These are phyloP conservation scores for Ditylenchus dipsaci DNA, from an alignment of 1,140 invertebrate genomes.

Conservation along the genomic window DNA sequence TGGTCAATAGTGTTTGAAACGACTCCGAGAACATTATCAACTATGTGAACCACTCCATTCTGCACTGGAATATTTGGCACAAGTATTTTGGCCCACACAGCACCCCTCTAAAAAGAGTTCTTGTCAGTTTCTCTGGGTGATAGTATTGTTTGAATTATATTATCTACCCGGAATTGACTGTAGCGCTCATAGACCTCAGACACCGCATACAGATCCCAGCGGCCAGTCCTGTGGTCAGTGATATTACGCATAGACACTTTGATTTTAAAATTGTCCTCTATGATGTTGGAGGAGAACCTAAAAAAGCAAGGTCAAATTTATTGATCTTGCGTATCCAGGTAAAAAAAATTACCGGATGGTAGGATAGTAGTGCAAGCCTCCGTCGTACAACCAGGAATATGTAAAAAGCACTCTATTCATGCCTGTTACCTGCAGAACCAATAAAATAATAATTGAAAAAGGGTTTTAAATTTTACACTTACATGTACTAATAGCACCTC, in stretches of 20 bases:
- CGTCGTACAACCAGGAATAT: slow-evolving; percentile 56
- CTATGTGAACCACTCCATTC: slow-evolving; percentile 57
- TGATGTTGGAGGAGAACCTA: slow-evolving; percentile 56
- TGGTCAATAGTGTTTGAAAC: slow-evolving; percentile 56
- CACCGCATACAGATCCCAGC: slow-evolving; percentile 51
- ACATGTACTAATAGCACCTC: slow-evolving; percentile 58
- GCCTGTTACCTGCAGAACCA: slow-evolving; percentile 31
- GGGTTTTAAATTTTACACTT: too few relatives aligned
- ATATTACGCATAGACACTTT: slow-evolving; percentile 56
- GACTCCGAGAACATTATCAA: slow-evolving; percentile 57
- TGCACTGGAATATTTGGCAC: slow-evolving; percentile 58
- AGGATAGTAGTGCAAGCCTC: slow-evolving; percentile 56
- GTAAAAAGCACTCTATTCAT: slow-evolving; percentile 56
- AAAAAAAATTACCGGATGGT: slow-evolving; percentile 38
- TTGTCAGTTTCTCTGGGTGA: too few relatives aligned
- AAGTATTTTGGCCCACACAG: slow-evolving; percentile 58
- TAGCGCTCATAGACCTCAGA: slow-evolving; percentile 53
- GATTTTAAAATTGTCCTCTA: slow-evolving; percentile 58
- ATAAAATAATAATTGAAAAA: too few relatives aligned
- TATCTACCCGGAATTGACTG: slow-evolving; percentile 13
- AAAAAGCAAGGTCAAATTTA: not conserved
- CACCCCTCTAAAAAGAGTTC: slow-evolving; percentile 49
- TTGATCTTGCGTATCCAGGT: not conserved
- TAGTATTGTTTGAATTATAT: too few relatives aligned
- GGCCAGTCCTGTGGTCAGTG: slow-evolving; percentile 54